phyloP scores from a whole-genome alignment of 2,113 vertebrate species.

The Leptobrachium leishanense region DNA sequence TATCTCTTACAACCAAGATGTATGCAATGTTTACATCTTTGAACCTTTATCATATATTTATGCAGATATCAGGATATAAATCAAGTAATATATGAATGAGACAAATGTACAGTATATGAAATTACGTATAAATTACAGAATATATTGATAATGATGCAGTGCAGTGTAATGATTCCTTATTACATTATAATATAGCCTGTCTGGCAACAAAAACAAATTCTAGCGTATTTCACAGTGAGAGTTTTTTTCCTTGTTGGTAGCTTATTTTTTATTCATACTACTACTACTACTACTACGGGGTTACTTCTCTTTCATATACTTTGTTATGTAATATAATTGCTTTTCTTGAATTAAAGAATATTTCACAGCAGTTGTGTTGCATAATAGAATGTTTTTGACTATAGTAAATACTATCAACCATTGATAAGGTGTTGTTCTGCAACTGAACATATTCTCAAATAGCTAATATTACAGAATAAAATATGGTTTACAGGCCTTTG shows the following conservation, averaged over 20 bases:
- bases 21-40: too few species aligned
- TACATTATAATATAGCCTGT: not conserved
- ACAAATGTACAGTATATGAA: too few species aligned
- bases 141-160: not conserved
- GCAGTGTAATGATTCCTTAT: too few species aligned
- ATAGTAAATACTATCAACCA: not conserved
- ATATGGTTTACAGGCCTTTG: too few species aligned
- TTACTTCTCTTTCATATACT: constrained; percentile 24
- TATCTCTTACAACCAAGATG: too few species aligned
- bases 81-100: too few species aligned
- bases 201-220: constrained; percentile 13
- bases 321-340: constrained; percentile 41
- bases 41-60: too few species aligned
- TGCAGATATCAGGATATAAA: too few species aligned
- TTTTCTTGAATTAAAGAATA: constrained; percentile 41
- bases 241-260: constrained; percentile 37
- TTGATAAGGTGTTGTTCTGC: not conserved
- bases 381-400: not conserved
- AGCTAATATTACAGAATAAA: too few species aligned
- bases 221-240: constrained; percentile 1
- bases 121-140: too few species aligned
- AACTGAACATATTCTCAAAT: too few species aligned
- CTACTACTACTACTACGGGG: not conserved
- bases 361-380: constrained; percentile 9
- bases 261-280: constrained; percentile 18